Conservation (phyloP, 37 sponge, comb jelly and placozoan genomes). For the Mnemiopsis leidyi region DNA sequence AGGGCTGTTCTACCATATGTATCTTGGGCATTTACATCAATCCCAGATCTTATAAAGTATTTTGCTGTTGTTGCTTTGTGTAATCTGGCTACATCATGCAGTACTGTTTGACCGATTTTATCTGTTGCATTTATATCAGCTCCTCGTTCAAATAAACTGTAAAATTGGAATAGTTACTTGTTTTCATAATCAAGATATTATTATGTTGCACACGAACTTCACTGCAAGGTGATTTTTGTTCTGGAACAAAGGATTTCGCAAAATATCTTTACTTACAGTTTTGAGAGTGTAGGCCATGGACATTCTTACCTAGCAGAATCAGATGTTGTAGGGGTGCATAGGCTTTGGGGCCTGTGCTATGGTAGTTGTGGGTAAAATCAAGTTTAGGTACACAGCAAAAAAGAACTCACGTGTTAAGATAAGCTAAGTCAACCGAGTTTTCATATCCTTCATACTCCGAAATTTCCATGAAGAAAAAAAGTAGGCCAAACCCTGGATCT, state of each 20-base stretch:
- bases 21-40: conserved; percentile 30
- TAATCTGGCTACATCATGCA: conserved; percentile 43
- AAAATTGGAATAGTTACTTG: too few species aligned
- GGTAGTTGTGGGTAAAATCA: too few species aligned
- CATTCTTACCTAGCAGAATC: too few species aligned
- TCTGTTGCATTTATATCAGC: conserved; percentile 45
- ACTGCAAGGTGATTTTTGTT: too few species aligned
- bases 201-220: too few species aligned
- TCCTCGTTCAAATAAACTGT: conserved; percentile 40
- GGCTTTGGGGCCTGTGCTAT: too few species aligned
- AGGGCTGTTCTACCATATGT: conserved; percentile 52
- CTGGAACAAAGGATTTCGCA: too few species aligned
- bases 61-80: background rate
- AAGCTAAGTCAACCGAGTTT: background rate
- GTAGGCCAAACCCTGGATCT: background rate
- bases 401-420: conserved; percentile 37
- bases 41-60: conserved; percentile 51
- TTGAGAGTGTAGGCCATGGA: too few species aligned
- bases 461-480: conserved; percentile 44
- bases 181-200: too few species aligned
- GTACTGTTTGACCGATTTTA: conserved; percentile 37
- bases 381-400: too few species aligned
- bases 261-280: too few species aligned
- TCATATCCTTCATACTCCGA: conserved; percentile 58
- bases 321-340: too few species aligned